Evolutionary conservation across 2,888 invertebrate genomes (phyloP).

Genomic region (Therioaphis trifolii): DNA sequence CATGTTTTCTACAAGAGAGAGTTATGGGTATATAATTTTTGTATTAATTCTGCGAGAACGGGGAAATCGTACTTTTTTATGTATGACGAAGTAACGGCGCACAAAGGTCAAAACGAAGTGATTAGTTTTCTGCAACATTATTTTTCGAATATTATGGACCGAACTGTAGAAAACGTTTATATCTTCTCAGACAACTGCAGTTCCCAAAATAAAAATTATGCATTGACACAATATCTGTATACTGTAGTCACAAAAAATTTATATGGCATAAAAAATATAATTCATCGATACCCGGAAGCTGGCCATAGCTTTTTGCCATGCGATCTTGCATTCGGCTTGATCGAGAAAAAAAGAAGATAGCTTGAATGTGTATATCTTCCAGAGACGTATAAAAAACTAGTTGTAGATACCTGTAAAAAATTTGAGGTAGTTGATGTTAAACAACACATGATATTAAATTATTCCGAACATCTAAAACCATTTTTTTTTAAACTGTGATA

Average conservation of each 20-base stretch:
- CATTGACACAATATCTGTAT: neutral
- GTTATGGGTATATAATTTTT: slow-evolving; percentile 63
- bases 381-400: neutral
- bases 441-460: slow-evolving; percentile 21
- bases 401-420: neutral
- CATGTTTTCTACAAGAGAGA: slow-evolving; percentile 66
- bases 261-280: neutral
- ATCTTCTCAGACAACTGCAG: slow-evolving; percentile 31
- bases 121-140: slow-evolving; percentile 63
- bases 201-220: slow-evolving; percentile 31
- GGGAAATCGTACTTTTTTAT: slow-evolving; percentile 36
- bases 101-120: slow-evolving; percentile 63
- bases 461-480: neutral
- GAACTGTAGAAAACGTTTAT: neutral
- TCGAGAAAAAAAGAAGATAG: slow-evolving; percentile 14
- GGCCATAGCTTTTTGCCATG: slow-evolving; percentile 43
- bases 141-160: slow-evolving; percentile 31
- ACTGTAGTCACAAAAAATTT: neutral
- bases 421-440: slow-evolving; percentile 1
- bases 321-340: neutral
- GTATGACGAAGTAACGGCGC: slow-evolving; percentile 63
- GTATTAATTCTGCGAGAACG: slow-evolving; percentile 63
- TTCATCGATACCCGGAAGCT: slow-evolving; percentile 27
- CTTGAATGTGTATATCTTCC: neutral
- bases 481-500: too few relatives aligned